phyloP scores from a whole-genome alignment of 2,113 vertebrate species.

The Butorides virescens region DNA sequence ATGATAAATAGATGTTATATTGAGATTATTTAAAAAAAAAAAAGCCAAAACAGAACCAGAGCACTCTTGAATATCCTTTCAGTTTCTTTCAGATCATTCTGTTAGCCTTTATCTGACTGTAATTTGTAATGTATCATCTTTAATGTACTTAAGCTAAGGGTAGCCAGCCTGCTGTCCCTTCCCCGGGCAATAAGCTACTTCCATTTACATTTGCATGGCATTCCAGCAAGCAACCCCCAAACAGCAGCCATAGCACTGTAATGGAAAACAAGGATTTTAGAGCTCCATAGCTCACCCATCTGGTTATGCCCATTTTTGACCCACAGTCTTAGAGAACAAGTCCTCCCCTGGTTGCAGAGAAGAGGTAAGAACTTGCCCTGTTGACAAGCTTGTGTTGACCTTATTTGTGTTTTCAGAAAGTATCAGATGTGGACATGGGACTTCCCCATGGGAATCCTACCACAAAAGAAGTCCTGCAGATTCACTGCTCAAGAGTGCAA shows the following conservation, averaged over 20 bases:
- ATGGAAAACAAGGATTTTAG: not conserved
- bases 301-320: not conserved
- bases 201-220: not conserved
- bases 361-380: not conserved
- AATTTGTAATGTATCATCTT: not conserved
- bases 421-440: not conserved
- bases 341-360: not conserved
- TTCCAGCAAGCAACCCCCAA: not conserved
- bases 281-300: rapidly evolving
- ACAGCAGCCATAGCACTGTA: not conserved
- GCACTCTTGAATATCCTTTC: not conserved
- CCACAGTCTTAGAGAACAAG: not conserved
- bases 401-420: not conserved
- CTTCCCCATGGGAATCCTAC: not conserved
- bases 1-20: not conserved
- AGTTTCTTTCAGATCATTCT: not conserved
- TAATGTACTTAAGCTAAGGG: not conserved
- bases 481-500: not conserved
- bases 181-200: not conserved
- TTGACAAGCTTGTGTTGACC: not conserved
- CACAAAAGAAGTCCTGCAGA: not conserved
- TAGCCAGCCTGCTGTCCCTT: not conserved
- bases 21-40: not conserved
- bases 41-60: not conserved
- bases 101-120: not conserved